Percentiles rank a stretch among this genome's conserved stretches.
Evolutionary conservation across 2,113 vertebrate genomes (phyloP).

Genomic region (Eolophus roseicapilla): DNA sequence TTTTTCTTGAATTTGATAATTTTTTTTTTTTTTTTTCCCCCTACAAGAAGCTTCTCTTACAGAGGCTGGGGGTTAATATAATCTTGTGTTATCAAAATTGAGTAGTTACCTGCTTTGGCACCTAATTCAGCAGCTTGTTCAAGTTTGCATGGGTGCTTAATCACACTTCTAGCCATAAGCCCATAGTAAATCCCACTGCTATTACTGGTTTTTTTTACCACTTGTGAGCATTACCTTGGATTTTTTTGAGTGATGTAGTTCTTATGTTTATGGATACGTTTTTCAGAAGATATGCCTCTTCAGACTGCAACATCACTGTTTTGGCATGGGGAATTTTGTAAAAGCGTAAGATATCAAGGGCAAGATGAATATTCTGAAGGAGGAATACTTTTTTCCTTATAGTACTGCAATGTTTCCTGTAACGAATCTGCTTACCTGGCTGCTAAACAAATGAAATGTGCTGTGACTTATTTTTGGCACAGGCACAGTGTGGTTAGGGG

Average conservation of each 20-base stretch:
- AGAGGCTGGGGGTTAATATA: background rate
- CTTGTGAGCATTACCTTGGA: background rate
- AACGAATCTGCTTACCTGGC: background rate
- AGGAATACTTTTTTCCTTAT: background rate
- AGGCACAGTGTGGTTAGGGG: background rate
- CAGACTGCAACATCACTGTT: background rate
- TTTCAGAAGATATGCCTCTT: background rate
- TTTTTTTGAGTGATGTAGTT: background rate
- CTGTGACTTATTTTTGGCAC: background rate
- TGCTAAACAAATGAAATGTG: background rate
- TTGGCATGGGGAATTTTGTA: background rate
- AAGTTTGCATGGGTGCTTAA: background rate
- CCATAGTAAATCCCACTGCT: background rate
- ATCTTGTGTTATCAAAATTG: background rate
- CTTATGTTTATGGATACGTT: background rate
- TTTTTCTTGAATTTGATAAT: background rate
- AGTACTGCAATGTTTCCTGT: background rate
- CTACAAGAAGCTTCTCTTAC: background rate
- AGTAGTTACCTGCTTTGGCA: background rate
- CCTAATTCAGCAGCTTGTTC: background rate
- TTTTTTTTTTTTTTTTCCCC: background rate
- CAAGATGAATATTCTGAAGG: background rate
- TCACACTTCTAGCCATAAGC: background rate
- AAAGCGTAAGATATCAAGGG: background rate
- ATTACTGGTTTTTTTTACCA: background rate